Conservation (phyloP, 2,888 invertebrate species). For the Eucera pruinosa region DNA sequence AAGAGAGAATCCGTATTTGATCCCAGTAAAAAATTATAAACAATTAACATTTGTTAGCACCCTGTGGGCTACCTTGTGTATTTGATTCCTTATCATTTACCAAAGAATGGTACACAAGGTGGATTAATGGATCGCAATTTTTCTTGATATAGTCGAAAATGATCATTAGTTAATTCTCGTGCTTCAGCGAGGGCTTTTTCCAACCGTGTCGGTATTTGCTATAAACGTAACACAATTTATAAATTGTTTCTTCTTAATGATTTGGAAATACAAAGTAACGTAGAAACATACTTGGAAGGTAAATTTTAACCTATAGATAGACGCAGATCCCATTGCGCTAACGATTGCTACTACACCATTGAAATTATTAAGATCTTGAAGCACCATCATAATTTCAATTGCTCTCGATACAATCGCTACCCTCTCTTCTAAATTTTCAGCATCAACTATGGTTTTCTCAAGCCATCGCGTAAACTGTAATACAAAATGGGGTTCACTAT, state of each 20-base stretch:
- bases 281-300: conserved; percentile 89
- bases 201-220: conserved; percentile 90
- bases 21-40: no score
- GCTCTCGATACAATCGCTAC: conserved; percentile 95
- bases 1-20: no score
- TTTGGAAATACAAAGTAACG: not conserved
- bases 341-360: conserved; percentile 98
- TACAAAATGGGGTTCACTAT: not conserved
- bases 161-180: conserved; percentile 94
- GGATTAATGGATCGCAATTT: conserved; percentile 98
- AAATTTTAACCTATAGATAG: conserved; percentile 93
- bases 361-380: conserved; percentile 99
- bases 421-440: conserved; percentile 98
- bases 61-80: no score
- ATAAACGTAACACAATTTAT: conserved; percentile 39
- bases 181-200: conserved; percentile 94
- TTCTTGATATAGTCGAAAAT: conserved; percentile 96
- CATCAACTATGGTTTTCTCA: conserved; percentile 97
- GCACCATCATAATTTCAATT: conserved; percentile 97
- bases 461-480: conserved; percentile 97
- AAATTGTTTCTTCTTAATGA: not conserved
- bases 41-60: no score
- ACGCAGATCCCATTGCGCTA: conserved; percentile 96
- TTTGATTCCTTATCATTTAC: conserved; percentile 80
- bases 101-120: conserved; percentile 99